A percentile compares a stretch with the other conserved stretches of the same genome.
These are phyloP conservation scores for Phengaris arion DNA, from an alignment of 2,888 invertebrate genomes.

Conservation along the genomic window DNA sequence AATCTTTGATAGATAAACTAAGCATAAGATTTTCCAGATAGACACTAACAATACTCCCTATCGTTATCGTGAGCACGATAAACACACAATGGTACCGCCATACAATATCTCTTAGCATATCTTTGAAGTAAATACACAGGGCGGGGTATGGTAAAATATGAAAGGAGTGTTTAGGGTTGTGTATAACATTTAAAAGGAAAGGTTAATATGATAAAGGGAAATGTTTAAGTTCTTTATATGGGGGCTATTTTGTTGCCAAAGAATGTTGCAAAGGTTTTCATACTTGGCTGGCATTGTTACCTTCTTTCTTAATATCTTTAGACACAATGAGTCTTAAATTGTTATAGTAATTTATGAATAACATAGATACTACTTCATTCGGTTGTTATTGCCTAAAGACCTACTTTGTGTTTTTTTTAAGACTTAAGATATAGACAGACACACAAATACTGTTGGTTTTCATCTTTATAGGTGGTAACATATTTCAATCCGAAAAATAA, in stretches of 20 bases:
- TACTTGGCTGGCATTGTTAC: neutral
- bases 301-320: neutral
- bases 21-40: neutral
- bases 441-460: no score
- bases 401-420: no score
- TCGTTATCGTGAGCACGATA: conserved; percentile 37
- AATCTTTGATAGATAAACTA: neutral
- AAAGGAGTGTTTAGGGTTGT: neutral
- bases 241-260: neutral
- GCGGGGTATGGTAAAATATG: neutral
- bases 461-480: neutral
- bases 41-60: conserved; percentile 10
- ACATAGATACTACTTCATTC: no score
- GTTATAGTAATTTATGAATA: neutral
- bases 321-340: neutral
- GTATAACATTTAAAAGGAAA: neutral
- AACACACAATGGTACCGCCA: conserved; percentile 38
- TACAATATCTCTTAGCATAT: conserved; percentile 39
- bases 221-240: neutral
- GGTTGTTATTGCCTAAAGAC: no score
- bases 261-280: neutral
- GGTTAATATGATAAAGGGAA: conserved; percentile 14
- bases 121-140: conserved; percentile 4
- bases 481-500: neutral
- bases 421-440: no score